Evolutionary conservation across 2,113 vertebrate genomes (phyloP), one percentile per base, ranked within the genome.

Genomic region (Neogale vison): DNA sequence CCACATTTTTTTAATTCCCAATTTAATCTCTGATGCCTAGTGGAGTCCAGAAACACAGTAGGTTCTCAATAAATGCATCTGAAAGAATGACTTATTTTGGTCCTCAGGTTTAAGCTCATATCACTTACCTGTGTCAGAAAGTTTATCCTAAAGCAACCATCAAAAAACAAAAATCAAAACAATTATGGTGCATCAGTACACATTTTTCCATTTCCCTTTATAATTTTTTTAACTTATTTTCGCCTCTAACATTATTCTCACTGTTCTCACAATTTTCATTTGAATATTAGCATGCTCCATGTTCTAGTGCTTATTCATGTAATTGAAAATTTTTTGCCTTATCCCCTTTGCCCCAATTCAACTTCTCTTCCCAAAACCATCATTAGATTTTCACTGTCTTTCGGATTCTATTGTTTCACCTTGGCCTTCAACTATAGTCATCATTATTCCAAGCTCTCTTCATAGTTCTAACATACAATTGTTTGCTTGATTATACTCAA

Each of bases 371-470:
- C 52, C 26, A 81, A 93, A 95, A 55, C 4, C 8, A 42, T 69
- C 21, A 67, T 31, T 88, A 34, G 6, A 1, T 92, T 77, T 83
- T 90, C 50, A 61, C 42, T 88, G 24, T 57, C 63, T 7, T 88
- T 72, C 34, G 47, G 7, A 55, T 34, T 79, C 61, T 71, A 50
- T 23, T 81, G 39, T 93, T 95, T 61, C 17, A 88, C 69, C 50
- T 84, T 92, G 42, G 74, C 9, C 31, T 57, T 95, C 65, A 90
- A 61, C n/a, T 59, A 50, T 57, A 89, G 36, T 74, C n/a, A 86
- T 65, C 36, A 85, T 61, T 85, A 89, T 93, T 77, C 50, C 14
- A 85, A 39, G 63, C 45, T 84, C 59, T 63, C 20, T 97, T 93
- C 45, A 13, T 29, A 88, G 15, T 39, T 82, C 77, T 50, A 90